Evolutionary conservation across 2,888 invertebrate species (phyloP).

Genomic region (Pantelozetes paolii): DNA sequence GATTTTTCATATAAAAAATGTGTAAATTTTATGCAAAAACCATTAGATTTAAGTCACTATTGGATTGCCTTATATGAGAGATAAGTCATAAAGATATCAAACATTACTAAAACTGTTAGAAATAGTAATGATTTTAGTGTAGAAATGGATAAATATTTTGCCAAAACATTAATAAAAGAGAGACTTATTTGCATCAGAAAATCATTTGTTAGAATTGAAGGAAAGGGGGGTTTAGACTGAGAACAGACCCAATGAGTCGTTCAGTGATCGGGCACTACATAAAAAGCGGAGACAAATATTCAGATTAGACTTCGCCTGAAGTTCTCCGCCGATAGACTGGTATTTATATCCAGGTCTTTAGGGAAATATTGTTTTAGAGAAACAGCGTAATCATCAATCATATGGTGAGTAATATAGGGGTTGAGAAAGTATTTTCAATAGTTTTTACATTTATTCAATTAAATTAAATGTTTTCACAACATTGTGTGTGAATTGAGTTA

Average conservation of each 20-base stretch:
- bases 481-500: no score
- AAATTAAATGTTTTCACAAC: background rate
- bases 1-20: no score
- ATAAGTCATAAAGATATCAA: no score
- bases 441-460: conserved; percentile 6
- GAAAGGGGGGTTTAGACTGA: background rate
- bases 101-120: no score
- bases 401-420: background rate
- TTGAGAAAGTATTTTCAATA: background rate
- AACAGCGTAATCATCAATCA: conserved; percentile 16
- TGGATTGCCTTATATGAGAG: no score
- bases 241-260: background rate
- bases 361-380: conserved; percentile 7
- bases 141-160: background rate
- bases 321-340: background rate
- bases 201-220: conserved; percentile 9
- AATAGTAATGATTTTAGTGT: background rate
- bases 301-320: background rate
- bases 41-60: no score
- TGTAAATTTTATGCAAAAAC: no score
- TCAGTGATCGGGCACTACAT: background rate
- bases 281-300: conserved; percentile 20
- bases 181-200: conserved; percentile 12
- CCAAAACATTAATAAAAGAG: background rate
- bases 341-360: background rate